A percentile compares a stretch with the other conserved stretches of the same genome.
phyloP scores from a whole-genome alignment of 2,888 invertebrate genomes.

The Diarsia mendica region DNA sequence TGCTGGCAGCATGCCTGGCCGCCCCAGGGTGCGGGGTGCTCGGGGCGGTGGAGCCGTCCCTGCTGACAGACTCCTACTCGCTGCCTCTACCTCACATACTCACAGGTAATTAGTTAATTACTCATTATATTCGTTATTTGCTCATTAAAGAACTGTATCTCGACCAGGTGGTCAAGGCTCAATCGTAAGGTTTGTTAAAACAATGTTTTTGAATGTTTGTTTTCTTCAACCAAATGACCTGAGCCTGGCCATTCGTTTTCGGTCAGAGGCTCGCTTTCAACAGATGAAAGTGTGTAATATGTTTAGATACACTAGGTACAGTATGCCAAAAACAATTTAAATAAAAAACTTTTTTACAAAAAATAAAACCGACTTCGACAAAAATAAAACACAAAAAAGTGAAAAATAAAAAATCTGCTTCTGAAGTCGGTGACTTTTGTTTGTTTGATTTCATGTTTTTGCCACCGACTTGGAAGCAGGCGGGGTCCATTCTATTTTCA shows the following conservation, averaged over 20 bases:
- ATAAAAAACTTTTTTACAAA: too few species aligned
- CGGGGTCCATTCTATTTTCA: too few species aligned
- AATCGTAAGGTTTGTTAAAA: not conserved
- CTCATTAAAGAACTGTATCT: not conserved
- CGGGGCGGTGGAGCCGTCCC: not conserved
- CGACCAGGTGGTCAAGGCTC: not conserved
- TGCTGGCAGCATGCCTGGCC: constrained; percentile 12
- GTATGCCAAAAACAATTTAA: too few species aligned
- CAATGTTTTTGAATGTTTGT: not conserved
- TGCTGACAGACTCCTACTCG: not conserved
- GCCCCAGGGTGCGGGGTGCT: not conserved
- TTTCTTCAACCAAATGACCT: not conserved
- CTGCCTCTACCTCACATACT: constrained; percentile 40
- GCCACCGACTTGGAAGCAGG: too few species aligned
- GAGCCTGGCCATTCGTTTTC: not conserved
- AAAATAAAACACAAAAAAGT: too few species aligned
- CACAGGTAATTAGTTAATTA: constrained; percentile 36
- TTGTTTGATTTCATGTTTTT: too few species aligned
- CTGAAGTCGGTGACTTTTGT: too few species aligned
- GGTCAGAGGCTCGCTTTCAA: too few species aligned
- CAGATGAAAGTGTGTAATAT: too few species aligned
- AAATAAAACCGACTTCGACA: too few species aligned
- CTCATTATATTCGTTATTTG: not conserved
- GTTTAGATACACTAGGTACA: too few species aligned
- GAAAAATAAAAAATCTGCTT: too few species aligned